Evolutionary conservation across 2,797 vertebrate genomes (phyloP), one percentile per base, ranked within the genome.

Genomic region (Pagetopsis macropterus): DNA sequence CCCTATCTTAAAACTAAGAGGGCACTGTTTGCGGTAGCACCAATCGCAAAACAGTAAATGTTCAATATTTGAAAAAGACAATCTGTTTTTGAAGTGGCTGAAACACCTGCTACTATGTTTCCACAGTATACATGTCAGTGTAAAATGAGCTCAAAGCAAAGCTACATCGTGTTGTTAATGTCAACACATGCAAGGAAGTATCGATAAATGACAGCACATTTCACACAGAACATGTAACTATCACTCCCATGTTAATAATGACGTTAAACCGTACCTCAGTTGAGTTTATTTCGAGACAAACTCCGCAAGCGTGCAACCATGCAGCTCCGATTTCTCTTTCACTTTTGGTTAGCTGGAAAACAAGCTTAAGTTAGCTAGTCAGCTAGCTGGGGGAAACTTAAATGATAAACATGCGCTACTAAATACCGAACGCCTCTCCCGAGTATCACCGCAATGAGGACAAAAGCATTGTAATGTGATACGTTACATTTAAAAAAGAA

Each of bases 311-410:
- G 49, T 60, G 16, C 9, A 19, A 5, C 10, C 76, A 61, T 40
- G 62, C 3, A 62, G 70, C 76, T 75, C 23, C n/a, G 41, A 13
- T 64, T 77, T 9, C 70, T 19, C 37, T 84, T 85, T 88, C 79
- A 87, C 87, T 88, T 90, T 79, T 57, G n/a, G 21, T 45, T 78
- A 37, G 70, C 76, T 56, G 61, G 27, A 55, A 56, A 61, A 70
- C 40, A 50, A 31, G 61, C 72, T 66, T 2, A 54, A 72, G 45
- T 71, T 78, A 84, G 84, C 77, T 67, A 49, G 13, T 63, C n/a
- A 78, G 91, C 79, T 89, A 91, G 89, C 87, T 57, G 51, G 60
- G 45, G 55, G 50, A 40, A 86, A 89, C 85, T 89, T 90, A 62
- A 66, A 72, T 62, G n/a, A 72, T 67, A 74, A 82, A 80, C 82